phyloP scores from a whole-genome alignment of 2,888 invertebrate species.

The Pasiphila rectangulata region DNA sequence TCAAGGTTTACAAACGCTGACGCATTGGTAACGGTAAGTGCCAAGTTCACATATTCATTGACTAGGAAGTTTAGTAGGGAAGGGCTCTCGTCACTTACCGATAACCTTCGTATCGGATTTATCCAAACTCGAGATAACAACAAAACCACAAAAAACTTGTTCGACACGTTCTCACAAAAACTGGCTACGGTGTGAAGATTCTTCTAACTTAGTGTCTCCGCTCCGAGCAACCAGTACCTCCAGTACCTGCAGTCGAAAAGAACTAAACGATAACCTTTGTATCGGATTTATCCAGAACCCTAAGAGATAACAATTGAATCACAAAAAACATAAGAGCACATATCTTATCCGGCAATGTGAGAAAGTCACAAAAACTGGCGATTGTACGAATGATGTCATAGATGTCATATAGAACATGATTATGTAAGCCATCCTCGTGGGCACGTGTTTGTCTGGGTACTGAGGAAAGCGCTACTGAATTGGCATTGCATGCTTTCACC shows the following conservation, averaged over 20 bases:
- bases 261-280: no score
- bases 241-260: no score
- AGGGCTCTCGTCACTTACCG: not conserved
- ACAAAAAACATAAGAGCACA: no score
- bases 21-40: conserved; percentile 25
- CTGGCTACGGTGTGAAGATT: no score
- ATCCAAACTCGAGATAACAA: conserved; percentile 1
- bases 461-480: conserved; percentile 9
- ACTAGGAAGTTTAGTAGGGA: not conserved
- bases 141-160: conserved; percentile 1
- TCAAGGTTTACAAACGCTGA: conserved; percentile 19
- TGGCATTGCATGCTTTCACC: not conserved
- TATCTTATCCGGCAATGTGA: no score
- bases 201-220: no score
- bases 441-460: conserved; percentile 6
- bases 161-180: conserved; percentile 9
- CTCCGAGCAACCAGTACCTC: no score
- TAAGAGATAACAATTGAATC: no score
- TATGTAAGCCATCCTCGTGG: conserved; percentile 10
- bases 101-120: conserved; percentile 4
- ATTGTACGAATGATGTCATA: conserved; percentile 1
- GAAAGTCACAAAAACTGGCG: conserved; percentile 5
- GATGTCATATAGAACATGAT: conserved; percentile 8
- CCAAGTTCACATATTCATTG: conserved; percentile 24
- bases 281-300: no score